A percentile compares a stretch with the other conserved stretches of the same genome.
phyloP scores from a whole-genome alignment of 2,797 vertebrate genomes.

The Tapirus indicus region DNA sequence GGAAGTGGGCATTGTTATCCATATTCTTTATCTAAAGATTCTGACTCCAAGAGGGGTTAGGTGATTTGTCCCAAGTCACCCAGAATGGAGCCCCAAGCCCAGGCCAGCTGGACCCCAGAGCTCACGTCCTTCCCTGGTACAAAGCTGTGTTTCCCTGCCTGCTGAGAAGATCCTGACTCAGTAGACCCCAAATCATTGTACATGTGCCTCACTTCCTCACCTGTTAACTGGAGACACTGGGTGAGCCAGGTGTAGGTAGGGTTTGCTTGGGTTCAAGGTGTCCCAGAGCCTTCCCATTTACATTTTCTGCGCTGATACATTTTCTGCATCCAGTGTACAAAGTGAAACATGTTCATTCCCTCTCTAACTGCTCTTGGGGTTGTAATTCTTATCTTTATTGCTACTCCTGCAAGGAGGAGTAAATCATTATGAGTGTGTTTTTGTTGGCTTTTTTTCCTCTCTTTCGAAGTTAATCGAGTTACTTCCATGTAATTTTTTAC shows the following conservation, averaged over 20 bases:
- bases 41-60: not conserved
- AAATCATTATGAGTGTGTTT: constrained; percentile 65
- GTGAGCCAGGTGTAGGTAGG: accelerated
- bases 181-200: not conserved
- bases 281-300: not conserved
- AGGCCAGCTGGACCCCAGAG: not conserved
- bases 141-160: not conserved
- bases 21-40: not conserved
- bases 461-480: constrained; percentile 65
- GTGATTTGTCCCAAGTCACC: not conserved
- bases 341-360: not conserved
- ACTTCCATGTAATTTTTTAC: constrained; percentile 69
- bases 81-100: not conserved
- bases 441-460: not conserved
- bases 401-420: constrained; percentile 13
- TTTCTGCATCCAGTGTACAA: not conserved
- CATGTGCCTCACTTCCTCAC: not conserved
- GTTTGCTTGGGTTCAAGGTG: accelerated
- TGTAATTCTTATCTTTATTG: constrained; percentile 80
- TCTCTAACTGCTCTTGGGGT: not conserved
- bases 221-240: accelerated
- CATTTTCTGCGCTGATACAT: accelerated
- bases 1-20: not conserved
- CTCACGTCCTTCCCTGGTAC: not conserved
- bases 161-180: not conserved